Conservation (phyloP, 2,113 vertebrate species). For the Channa maculata region DNA sequence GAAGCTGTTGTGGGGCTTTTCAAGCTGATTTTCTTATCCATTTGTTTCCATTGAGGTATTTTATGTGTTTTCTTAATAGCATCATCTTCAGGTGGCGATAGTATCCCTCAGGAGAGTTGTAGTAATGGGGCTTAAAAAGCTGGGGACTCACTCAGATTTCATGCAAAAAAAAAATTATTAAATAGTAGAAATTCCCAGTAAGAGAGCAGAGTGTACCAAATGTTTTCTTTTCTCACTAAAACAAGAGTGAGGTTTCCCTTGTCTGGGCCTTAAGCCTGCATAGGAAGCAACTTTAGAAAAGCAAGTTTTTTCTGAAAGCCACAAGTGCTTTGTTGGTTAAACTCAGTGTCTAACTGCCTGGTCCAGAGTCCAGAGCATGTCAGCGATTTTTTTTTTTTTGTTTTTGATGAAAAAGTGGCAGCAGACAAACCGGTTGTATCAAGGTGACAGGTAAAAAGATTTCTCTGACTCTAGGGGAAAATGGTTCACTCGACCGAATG, state of each 20-base stretch:
- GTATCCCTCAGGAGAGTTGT: conserved; percentile 10
- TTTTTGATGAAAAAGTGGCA: neutral
- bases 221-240: conserved; percentile 22
- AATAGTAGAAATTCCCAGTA: neutral
- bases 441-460: conserved; percentile 8
- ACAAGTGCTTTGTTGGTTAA: conserved; percentile 54
- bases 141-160: conserved; percentile 4
- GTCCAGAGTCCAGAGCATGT: conserved; percentile 10
- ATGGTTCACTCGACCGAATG: conserved; percentile 2
- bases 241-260: conserved; percentile 51
- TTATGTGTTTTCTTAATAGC: conserved; percentile 31
- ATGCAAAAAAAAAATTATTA: too few relatives aligned
- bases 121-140: neutral
- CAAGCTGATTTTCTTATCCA: conserved; percentile 36
- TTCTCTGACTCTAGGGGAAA: conserved; percentile 10
- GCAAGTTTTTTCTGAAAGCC: conserved; percentile 35
- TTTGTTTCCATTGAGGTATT: conserved; percentile 1
- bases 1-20: conserved; percentile 39
- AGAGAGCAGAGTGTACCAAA: conserved; percentile 36
- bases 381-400: conserved; percentile 25
- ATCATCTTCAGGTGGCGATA: conserved; percentile 24
- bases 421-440: neutral
- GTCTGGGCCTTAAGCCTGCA: conserved; percentile 32
- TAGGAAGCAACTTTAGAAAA: conserved; percentile 65
- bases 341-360: conserved; percentile 3